Evolutionary conservation across 2,113 vertebrate genomes (phyloP).

Genomic region (Semnornis frantzii): DNA sequence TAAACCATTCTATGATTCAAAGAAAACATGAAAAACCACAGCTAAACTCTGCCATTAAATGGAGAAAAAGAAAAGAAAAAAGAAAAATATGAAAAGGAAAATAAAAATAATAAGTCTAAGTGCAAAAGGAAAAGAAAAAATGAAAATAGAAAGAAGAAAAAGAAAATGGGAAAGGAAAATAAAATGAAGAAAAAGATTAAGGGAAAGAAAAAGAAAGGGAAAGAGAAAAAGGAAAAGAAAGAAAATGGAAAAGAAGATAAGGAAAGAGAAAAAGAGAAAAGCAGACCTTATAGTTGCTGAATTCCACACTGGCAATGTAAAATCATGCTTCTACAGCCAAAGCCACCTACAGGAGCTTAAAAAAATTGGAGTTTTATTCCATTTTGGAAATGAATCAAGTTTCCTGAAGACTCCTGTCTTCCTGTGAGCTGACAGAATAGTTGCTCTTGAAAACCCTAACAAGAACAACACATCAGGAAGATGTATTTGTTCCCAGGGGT

Average conservation of each 20-base stretch:
- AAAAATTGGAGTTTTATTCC: neutral
- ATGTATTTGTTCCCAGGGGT: fast-evolving
- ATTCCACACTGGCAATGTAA: neutral
- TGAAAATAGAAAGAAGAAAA: too few species aligned
- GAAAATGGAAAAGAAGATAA: too few species aligned
- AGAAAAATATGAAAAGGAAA: too few species aligned
- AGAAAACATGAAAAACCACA: neutral
- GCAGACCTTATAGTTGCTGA: neutral
- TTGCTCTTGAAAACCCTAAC: neutral
- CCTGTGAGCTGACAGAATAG: neutral
- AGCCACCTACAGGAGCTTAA: fast-evolving
- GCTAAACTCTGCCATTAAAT: neutral
- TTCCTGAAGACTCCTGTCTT: neutral
- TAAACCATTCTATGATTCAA: neutral
- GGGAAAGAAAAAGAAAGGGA: too few species aligned
- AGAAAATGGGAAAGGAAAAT: too few species aligned
- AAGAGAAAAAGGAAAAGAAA: too few species aligned
- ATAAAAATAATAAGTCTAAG: too few species aligned
- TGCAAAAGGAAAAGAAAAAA: too few species aligned
- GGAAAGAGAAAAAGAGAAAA: too few species aligned
- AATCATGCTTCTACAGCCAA: neutral
- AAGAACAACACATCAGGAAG: neutral
- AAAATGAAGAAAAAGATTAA: too few species aligned
- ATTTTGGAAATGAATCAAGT: neutral
- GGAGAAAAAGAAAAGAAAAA: neutral